phyloP scores from a whole-genome alignment of 2,888 invertebrate species.

The Eupithecia subfuscata region DNA sequence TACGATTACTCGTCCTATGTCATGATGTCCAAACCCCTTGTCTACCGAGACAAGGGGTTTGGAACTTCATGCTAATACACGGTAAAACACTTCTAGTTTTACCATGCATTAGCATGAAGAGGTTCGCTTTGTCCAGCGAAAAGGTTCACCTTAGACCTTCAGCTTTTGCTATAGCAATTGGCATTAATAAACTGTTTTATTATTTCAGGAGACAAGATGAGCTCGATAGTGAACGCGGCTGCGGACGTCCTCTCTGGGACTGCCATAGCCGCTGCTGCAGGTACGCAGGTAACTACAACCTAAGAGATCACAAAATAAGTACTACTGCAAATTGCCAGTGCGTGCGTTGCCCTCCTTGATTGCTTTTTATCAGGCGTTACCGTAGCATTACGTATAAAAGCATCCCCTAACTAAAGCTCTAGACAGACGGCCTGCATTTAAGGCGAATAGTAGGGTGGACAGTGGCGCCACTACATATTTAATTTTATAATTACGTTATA shows the following conservation, averaged over 20 bases:
- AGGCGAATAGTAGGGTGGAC: no score
- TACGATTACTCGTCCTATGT: not conserved
- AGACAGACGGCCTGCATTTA: no score
- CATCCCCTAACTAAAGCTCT: not conserved
- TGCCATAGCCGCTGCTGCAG: conserved; percentile 87
- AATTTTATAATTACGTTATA: no score
- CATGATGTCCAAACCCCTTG: not conserved
- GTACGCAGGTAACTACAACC: conserved; percentile 70
- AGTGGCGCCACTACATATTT: no score
- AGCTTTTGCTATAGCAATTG: not conserved
- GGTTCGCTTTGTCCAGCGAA: not conserved
- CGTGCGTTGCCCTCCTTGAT: not conserved
- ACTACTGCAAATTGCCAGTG: not conserved
- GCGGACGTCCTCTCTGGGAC: conserved; percentile 87
- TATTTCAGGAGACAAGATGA: conserved; percentile 80
- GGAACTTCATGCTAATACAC: not conserved
- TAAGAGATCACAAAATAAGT: not conserved
- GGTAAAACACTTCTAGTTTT: not conserved
- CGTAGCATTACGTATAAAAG: no score
- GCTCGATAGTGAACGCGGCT: conserved; percentile 86
- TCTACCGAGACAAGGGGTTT: no score
- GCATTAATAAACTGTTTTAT: conserved; percentile 17
- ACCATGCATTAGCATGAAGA: not conserved
- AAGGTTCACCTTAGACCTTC: not conserved
- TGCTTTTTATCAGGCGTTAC: not conserved